phyloP scores from a whole-genome alignment of 2,888 invertebrate genomes.

The Apoda limacodes region DNA sequence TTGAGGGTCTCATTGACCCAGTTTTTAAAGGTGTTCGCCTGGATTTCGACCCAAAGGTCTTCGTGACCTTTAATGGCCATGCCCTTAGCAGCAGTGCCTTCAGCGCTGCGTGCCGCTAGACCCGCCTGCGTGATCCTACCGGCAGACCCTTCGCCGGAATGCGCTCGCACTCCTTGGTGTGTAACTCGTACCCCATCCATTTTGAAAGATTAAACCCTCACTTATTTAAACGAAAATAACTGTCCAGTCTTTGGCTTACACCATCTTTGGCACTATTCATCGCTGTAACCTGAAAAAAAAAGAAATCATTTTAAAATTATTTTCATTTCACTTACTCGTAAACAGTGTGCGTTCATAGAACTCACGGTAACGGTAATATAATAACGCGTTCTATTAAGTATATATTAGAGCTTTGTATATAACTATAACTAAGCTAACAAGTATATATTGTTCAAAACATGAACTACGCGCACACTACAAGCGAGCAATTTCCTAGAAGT shows the following conservation, averaged over 20 bases:
- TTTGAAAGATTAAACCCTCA: conserved; percentile 21
- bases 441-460: background rate
- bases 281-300: conserved; percentile 38
- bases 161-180: conserved; percentile 69
- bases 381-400: background rate
- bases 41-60: conserved; percentile 96
- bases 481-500: no score
- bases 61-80: conserved; percentile 96
- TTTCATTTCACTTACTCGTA: background rate
- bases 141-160: conserved; percentile 70
- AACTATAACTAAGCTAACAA: no score
- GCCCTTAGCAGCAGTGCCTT: conserved; percentile 92
- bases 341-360: background rate
- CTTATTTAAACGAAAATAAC: conserved; percentile 14
- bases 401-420: no score
- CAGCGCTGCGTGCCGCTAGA: conserved; percentile 88
- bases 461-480: no score
- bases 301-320: conserved; percentile 10
- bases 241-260: conserved; percentile 12
- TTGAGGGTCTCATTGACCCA: conserved; percentile 96
- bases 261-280: conserved; percentile 27
- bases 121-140: conserved; percentile 80
- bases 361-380: background rate
- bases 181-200: conserved; percentile 70
- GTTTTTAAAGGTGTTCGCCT: conserved; percentile 95